Evolutionary conservation across 1,140 invertebrate genomes (phyloP), one percentile per base, ranked within the genome.

Genomic region (Lethocerus indicus): DNA sequence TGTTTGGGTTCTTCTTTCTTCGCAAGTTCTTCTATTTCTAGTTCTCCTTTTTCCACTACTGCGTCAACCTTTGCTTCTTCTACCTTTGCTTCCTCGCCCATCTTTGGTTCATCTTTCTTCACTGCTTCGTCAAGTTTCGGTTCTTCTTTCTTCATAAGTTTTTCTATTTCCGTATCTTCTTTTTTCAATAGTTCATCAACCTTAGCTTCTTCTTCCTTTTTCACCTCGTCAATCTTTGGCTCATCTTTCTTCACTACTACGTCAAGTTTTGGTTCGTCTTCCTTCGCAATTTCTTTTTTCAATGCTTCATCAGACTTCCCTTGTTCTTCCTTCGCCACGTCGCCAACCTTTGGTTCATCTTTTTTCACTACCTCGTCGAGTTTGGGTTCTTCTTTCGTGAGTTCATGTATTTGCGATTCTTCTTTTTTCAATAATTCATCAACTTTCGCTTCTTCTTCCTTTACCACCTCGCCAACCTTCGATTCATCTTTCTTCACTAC

Each of bases 21-120:
- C n/a, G n/a, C n/a, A n/a, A n/a, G n/a, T n/a, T n/a, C 25, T 28
- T 27, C 24, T 27, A 28, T n/a, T 46, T 25, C 14, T 16, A 18
- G 24, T 18, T 18, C 27, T 26, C 27, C 23, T 46, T 46, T 21
- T 27, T 5, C 21, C 14, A 12, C 23, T 46, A 28, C 61, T 35
- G 61, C 61, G 42, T 56, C 58, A 24, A 57, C 58, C 50, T 64
- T 60, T n/a, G 62, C 59, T 55, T 61, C 61, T 16, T 60, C 58
- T 26, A 57, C 60, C 7, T 57, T n/a, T n/a, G n/a, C n/a, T n/a
- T n/a, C n/a, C n/a, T n/a, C n/a, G n/a, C n/a, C n/a, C n/a, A n/a
- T n/a, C n/a, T n/a, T n/a, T n/a, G n/a, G n/a, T n/a, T n/a, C n/a
- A n/a, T n/a, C n/a, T n/a, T n/a, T n/a, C n/a, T n/a, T n/a, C n/a